These are phyloP conservation scores for Anguilla japonica DNA, from an alignment of 2,113 vertebrate species.

Conservation along the genomic window DNA sequence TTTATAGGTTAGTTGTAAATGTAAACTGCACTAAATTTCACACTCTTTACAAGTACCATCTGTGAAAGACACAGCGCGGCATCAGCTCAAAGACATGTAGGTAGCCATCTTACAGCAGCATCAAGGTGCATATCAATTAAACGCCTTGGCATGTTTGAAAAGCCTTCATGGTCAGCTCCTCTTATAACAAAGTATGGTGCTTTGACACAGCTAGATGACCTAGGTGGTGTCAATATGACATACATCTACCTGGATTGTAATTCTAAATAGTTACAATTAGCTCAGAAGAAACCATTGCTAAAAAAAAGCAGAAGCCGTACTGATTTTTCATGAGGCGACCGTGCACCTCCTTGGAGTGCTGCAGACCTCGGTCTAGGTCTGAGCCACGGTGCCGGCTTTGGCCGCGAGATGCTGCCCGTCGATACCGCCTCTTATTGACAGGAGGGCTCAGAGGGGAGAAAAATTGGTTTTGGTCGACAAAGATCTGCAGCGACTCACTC, in stretches of 20 bases:
- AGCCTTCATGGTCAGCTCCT: neutral
- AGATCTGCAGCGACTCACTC: neutral
- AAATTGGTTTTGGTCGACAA: neutral
- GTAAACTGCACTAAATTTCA: neutral
- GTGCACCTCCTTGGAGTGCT: too few species aligned
- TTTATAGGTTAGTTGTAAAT: neutral
- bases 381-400: neutral
- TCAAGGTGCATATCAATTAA: neutral
- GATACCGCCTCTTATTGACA: conserved; percentile 11
- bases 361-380: neutral
- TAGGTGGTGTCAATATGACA: too few species aligned
- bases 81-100: neutral
- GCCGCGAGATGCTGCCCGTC: neutral
- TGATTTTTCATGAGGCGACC: too few species aligned
- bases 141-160: neutral
- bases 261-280: too few species aligned
- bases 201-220: too few species aligned
- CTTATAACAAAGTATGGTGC: too few species aligned
- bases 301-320: too few species aligned
- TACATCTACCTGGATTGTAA: too few species aligned
- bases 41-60: too few species aligned
- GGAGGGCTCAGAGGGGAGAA: neutral
- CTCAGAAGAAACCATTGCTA: too few species aligned
- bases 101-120: neutral
- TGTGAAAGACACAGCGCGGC: too few species aligned